Conservation (phyloP, 2,113 vertebrate species). For the Ctenomys sociabilis region DNA sequence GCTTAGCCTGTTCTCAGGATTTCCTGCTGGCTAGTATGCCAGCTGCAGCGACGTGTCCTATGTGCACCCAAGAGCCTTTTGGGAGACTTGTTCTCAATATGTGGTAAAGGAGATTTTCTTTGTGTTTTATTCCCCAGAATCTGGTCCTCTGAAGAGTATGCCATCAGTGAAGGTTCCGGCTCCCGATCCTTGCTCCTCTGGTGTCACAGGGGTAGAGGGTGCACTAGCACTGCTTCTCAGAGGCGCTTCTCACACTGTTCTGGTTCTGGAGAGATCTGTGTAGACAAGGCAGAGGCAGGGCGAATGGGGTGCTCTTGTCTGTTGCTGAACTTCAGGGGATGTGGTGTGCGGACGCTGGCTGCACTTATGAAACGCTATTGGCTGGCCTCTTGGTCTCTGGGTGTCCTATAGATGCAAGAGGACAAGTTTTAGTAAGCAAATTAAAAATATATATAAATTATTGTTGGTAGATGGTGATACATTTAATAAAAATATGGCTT, state of each 20-base stretch:
- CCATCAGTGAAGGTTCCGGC: neutral
- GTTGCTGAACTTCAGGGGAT: neutral
- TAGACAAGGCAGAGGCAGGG: neutral
- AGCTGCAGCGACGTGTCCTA: neutral
- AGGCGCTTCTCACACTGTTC: neutral
- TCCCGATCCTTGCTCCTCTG: neutral
- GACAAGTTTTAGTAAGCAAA: conserved; percentile 41
- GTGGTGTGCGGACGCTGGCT: neutral
- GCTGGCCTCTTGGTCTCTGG: neutral
- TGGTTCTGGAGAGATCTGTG: neutral
- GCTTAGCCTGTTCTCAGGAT: neutral
- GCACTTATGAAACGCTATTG: conserved; percentile 14
- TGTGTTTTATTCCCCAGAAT: neutral
- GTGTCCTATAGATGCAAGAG: neutral
- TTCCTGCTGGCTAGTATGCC: neutral
- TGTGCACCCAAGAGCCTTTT: neutral
- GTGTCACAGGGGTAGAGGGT: neutral
- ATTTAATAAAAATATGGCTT: conserved; percentile 9
- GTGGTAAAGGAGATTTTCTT: neutral
- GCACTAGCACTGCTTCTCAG: neutral
- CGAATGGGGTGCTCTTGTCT: neutral
- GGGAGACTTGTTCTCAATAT: neutral
- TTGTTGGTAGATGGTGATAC: neutral
- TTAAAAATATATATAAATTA: neutral
- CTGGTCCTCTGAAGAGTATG: neutral